These are phyloP conservation scores for Boloria euphrosyne DNA, from an alignment of 2,888 invertebrate species.

Conservation along the genomic window DNA sequence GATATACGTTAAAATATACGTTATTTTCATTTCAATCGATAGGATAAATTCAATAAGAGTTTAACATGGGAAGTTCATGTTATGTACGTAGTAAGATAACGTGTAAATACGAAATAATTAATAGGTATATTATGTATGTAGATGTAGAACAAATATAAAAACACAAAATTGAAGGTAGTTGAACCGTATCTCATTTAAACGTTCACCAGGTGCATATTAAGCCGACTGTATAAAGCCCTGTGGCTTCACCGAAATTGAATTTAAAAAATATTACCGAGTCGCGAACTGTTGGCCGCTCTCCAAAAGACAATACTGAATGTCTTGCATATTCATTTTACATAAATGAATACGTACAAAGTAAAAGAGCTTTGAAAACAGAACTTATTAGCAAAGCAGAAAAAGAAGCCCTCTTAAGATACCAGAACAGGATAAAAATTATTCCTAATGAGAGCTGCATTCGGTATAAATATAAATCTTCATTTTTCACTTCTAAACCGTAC, in stretches of 20 bases:
- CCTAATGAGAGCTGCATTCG: slow-evolving; percentile 24
- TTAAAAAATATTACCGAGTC: slow-evolving; percentile 80
- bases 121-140: slow-evolving; percentile 3
- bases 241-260: slow-evolving; percentile 81
- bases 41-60: too few species aligned
- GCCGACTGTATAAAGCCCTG: slow-evolving; percentile 73
- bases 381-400: slow-evolving; percentile 56
- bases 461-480: not conserved
- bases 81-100: too few species aligned
- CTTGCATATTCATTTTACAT: slow-evolving; percentile 76
- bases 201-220: slow-evolving; percentile 80
- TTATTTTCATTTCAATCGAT: too few species aligned
- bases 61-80: too few species aligned
- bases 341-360: slow-evolving; percentile 65
- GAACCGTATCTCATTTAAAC: slow-evolving; percentile 74
- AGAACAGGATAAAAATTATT: slow-evolving; percentile 27
- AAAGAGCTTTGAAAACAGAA: slow-evolving; percentile 45
- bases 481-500: not conserved
- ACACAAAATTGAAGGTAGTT: slow-evolving; percentile 44
- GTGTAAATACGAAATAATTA: too few species aligned
- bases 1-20: too few species aligned
- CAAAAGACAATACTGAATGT: slow-evolving; percentile 72
- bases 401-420: slow-evolving; percentile 30
- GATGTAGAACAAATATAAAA: slow-evolving; percentile 17
- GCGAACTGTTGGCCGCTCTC: slow-evolving; percentile 75